Base-by-base conservation (phyloP, 1,140 invertebrate species). In the Zophobas atratus region DNA sequence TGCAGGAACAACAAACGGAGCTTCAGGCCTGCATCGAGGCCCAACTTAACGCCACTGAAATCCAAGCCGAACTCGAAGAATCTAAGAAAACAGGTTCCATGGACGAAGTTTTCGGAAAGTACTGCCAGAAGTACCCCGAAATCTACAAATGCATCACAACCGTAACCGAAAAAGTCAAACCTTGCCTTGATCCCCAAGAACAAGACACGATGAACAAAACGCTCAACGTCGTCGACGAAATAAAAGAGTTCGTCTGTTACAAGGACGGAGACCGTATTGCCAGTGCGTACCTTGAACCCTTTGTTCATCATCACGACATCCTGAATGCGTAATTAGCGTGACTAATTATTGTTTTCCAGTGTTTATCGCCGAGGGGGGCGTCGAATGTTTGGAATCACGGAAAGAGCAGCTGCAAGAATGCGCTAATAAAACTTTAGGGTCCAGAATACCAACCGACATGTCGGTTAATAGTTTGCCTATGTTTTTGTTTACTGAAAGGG, bases 191-290 rank as follows among this genome's bases (percentile, higher is more conserved):
- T 0, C 79, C 85, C 0, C 85, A 89, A 32, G 93, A 95, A 84
- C 86, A 85, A 8, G 87, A 88, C 4, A 90, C 88, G 53, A 86
- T 90, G 3, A 88, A 90, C 51, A 90, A 90, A 0, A 84, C 93
- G 1, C 83, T 90, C 63, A 92, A 93, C 75, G 89, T 95, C 6
- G 90, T 91, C 0, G 88, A 92, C 2, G 90, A 92, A 4, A 81
- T 95, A 0, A 82, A 92, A 0, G 89, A 91, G 41, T 96, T 95
- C 81, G 87, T 92, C 32, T 95, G 94, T 82, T 90, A 88, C 67
- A 94, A 93, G 78, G 93, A 94, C 79, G 94, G 94, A 2, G 94
- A 95, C 84, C 90, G 93, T 79, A 93, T 96, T 82, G 94, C 94
- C 1, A 88, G 93, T 94, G 78, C 32, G 33, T 32, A n/a, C 34